phyloP scores from a whole-genome alignment of 2,797 vertebrate species.

The Balearica regulorum region DNA sequence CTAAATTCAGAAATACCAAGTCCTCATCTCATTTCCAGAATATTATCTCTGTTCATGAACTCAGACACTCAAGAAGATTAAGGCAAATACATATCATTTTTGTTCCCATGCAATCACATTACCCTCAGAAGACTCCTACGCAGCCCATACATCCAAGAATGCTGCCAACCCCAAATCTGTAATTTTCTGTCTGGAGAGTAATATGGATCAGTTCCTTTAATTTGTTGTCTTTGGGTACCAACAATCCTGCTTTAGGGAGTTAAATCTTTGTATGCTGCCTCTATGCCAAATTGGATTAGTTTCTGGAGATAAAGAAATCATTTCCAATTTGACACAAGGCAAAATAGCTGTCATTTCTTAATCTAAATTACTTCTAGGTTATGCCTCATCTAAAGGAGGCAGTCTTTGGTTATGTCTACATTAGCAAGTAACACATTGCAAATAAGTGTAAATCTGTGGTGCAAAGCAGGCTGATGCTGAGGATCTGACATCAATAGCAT shows the following conservation, averaged over 20 bases:
- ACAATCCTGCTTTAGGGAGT: neutral
- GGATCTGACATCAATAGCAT: neutral
- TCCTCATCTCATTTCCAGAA: neutral
- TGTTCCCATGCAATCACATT: neutral
- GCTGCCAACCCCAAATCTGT: neutral
- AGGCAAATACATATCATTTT: neutral
- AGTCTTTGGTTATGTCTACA: neutral
- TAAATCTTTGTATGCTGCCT: neutral
- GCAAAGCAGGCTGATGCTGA: neutral
- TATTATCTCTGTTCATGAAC: neutral
- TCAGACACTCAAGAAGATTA: neutral
- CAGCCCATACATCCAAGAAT: neutral
- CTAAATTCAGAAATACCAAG: neutral
- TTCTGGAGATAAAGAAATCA: neutral
- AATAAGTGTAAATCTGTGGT: neutral
- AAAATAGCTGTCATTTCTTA: neutral
- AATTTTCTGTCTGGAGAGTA: neutral
- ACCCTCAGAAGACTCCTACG: neutral
- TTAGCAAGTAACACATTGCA: neutral
- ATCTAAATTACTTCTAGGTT: neutral
- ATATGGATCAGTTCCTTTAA: neutral
- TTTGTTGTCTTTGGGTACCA: neutral
- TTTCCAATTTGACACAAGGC: neutral
- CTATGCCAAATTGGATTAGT: neutral
- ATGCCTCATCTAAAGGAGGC: neutral